phyloP scores from a whole-genome alignment of 2,888 invertebrate species.

The Melanostoma scalare region DNA sequence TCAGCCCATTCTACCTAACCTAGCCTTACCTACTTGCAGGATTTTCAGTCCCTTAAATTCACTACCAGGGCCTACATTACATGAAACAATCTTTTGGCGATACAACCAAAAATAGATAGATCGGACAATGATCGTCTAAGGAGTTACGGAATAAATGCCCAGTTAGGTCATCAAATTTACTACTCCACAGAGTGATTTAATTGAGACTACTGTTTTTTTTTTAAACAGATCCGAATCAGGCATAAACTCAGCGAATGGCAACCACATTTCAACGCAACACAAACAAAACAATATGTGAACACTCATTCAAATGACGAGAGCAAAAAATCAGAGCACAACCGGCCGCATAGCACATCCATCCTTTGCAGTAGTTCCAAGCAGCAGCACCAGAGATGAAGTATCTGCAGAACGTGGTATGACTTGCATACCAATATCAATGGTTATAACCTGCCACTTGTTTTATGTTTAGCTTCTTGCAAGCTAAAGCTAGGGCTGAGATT shows the following conservation, averaged over 20 bases:
- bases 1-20: too few relatives aligned
- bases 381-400: conserved; percentile 56
- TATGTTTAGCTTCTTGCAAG: conserved; percentile 39
- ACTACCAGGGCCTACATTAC: too few relatives aligned
- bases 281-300: conserved; percentile 25
- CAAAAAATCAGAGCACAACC: conserved; percentile 69
- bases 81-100: too few relatives aligned
- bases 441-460: conserved; percentile 66
- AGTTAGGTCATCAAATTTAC: too few relatives aligned
- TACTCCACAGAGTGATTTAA: too few relatives aligned
- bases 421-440: conserved; percentile 73
- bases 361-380: conserved; percentile 38
- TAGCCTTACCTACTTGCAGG: too few relatives aligned
- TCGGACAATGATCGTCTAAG: too few relatives aligned
- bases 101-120: too few relatives aligned
- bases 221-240: too few relatives aligned
- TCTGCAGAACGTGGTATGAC: conserved; percentile 73
- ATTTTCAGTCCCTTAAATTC: too few relatives aligned
- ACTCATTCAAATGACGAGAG: conserved; percentile 63
- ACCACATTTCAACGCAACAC: neutral
- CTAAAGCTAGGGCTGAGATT: conserved; percentile 48
- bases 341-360: conserved; percentile 64
- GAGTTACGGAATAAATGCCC: too few relatives aligned
- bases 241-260: neutral
- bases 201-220: too few relatives aligned